Conservation (phyloP, 2,888 invertebrate genomes). For the Bugulina stolonifera region DNA sequence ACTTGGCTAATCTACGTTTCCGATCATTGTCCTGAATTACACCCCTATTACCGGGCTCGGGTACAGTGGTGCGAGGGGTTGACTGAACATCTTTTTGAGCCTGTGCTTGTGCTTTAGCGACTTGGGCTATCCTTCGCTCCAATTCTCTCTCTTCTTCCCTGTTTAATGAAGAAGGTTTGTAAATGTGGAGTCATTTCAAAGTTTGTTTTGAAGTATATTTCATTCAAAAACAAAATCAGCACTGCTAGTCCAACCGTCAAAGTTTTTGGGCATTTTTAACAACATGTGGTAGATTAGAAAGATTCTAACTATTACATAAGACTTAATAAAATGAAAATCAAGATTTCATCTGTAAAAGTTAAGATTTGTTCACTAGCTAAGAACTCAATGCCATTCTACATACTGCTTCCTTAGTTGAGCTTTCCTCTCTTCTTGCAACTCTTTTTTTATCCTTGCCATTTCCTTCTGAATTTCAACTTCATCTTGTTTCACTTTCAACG, state of each 20-base stretch:
- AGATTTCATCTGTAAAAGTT: neutral
- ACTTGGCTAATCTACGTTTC: slow-evolving; percentile 33
- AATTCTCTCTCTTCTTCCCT: slow-evolving; percentile 19
- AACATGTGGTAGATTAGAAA: no score
- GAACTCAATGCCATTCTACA: neutral
- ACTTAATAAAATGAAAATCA: neutral
- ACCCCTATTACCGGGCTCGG: neutral
- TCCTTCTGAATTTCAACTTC: slow-evolving; percentile 45
- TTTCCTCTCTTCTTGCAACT: slow-evolving; percentile 37
- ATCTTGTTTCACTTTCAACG: slow-evolving; percentile 37
- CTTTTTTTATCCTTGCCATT: slow-evolving; percentile 45
- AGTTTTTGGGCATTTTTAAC: no score
- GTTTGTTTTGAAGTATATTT: no score
- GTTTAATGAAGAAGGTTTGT: no score
- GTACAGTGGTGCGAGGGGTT: neutral
- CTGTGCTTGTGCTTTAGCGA: neutral
- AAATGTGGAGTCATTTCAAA: no score
- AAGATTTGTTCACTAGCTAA: neutral
- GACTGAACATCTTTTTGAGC: neutral
- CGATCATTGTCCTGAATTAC: slow-evolving; percentile 34
- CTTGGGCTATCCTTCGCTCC: slow-evolving; percentile 1
- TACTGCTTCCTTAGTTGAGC: slow-evolving; percentile 30
- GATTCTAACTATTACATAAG: neutral
- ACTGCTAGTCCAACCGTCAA: no score
- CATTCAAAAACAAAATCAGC: no score